phyloP scores from a whole-genome alignment of 2,113 vertebrate species.

The Pyrgilauda ruficollis region DNA sequence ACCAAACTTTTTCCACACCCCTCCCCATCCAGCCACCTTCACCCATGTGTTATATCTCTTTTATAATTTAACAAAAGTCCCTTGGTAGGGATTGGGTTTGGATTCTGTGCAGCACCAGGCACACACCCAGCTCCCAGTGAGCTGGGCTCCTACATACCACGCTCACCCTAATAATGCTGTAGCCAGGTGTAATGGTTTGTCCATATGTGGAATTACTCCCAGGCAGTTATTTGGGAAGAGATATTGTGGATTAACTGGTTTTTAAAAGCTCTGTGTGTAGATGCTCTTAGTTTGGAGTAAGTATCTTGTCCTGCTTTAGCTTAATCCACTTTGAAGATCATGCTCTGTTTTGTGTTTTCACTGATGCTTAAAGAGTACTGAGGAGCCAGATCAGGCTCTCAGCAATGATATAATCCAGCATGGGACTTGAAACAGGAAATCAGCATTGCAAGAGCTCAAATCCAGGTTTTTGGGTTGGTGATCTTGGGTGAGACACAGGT shows the following conservation, averaged over 20 bases:
- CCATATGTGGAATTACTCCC: background rate
- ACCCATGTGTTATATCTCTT: background rate
- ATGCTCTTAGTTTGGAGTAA: slow-evolving; percentile 46
- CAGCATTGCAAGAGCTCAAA: background rate
- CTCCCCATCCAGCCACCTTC: background rate
- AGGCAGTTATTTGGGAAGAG: slow-evolving; percentile 4
- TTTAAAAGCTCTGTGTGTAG: slow-evolving; percentile 7
- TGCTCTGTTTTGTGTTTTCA: slow-evolving; percentile 25
- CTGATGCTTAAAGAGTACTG: slow-evolving; percentile 4
- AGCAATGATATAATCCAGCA: background rate
- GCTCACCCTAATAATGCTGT: fast-evolving
- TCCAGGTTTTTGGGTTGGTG: background rate
- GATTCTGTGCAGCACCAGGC: background rate
- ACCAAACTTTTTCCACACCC: background rate
- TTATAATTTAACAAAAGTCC: background rate
- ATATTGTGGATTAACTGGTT: slow-evolving; percentile 26
- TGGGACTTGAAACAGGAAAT: background rate
- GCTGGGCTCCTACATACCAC: background rate
- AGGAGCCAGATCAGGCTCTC: slow-evolving; percentile 19
- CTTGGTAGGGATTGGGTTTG: background rate
- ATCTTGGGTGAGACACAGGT: background rate
- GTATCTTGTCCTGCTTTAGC: slow-evolving; percentile 36
- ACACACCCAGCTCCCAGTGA: background rate
- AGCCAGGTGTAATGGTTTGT: background rate
- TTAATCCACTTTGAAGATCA: slow-evolving; percentile 63